Evolutionary conservation across 2,113 vertebrate species (phyloP), one percentile per base, ranked within the genome.

Genomic region (Ellobius talpinus): DNA sequence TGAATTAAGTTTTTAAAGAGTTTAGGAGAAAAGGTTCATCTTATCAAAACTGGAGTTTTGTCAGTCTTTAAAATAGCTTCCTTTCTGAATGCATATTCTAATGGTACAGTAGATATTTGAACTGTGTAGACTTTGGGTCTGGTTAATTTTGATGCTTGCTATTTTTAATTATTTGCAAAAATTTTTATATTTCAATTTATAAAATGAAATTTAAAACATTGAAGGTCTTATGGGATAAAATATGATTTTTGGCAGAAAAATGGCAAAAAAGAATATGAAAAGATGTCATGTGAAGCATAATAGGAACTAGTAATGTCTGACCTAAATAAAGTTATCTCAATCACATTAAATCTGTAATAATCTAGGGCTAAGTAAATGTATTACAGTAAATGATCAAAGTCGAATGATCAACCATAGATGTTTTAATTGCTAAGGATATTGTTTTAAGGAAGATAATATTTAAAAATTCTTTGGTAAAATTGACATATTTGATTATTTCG

Each of bases 241-340:
- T 93, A 50, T 4, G 1, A 47, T 77, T n/a, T 82, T 93, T 94
- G 87, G 17, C 91, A 42, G 76, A 94, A 82, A 94, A 96, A 90
- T 96, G 74, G 5, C 55, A 92, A 79, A 97, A 96, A 96, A 26
- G 66, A 86, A n/a, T 91, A 89, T 87, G 89, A 86, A 97, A 90
- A 79, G 88, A 68, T 58, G 3, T 65, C 19, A 82, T 95, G 24
- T 65, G 94, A 94, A 90, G 70, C 88, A 26, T 86, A 74, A 47
- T 93, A 63, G n/a, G 82, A 95, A 79, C 58, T 89, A 52, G 26
- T 90, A 74, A 36, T 81, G 12, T 61, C 5, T n/a, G 4, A 77
- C 95, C 93, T 76, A 96, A 82, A 82, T 89, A 87, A 84, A 91
- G 85, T 91, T 52, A 61, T 94, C 89, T 74, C 82, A 36, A 68